Percentiles rank a stretch among this genome's conserved stretches.
phyloP scores from a whole-genome alignment of 2,797 vertebrate genomes.

The Prionace glauca region DNA sequence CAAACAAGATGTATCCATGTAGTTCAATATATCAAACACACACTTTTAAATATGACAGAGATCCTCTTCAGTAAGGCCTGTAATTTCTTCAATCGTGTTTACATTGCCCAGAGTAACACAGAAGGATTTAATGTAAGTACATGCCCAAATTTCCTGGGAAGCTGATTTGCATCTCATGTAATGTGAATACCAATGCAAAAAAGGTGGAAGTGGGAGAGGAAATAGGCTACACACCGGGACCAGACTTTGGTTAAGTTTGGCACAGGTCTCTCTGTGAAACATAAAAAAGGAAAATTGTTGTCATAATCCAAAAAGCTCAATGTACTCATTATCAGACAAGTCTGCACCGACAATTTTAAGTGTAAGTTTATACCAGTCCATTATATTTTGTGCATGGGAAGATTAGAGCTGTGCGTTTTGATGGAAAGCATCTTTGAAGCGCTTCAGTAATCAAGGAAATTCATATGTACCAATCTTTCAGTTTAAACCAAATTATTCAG shows the following conservation, averaged over 20 bases:
- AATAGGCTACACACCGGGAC: not conserved
- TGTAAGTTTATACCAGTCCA: not conserved
- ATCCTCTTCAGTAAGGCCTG: not conserved
- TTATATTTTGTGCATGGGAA: not conserved
- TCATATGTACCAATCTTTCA: not conserved
- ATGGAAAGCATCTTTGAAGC: not conserved
- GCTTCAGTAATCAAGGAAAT: not conserved
- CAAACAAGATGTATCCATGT: not conserved
- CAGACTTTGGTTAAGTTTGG: not conserved
- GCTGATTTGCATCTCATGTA: not conserved
- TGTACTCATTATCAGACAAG: not conserved
- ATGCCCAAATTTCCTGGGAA: not conserved
- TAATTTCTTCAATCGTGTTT: not conserved
- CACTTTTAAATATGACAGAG: not conserved
- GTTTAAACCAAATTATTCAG: not conserved
- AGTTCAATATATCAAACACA: not conserved
- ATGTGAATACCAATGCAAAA: not conserved
- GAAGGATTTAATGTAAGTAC: not conserved
- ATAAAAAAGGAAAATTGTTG: not conserved
- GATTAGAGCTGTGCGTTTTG: not conserved
- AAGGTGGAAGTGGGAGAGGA: not conserved
- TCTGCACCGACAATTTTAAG: not conserved
- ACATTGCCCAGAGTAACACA: not conserved
- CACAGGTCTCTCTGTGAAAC: not conserved
- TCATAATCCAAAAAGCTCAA: not conserved